A percentile compares a stretch with the other conserved stretches of the same genome.
phyloP scores from a whole-genome alignment of 2,797 vertebrate genomes.

The Danio choprae region DNA sequence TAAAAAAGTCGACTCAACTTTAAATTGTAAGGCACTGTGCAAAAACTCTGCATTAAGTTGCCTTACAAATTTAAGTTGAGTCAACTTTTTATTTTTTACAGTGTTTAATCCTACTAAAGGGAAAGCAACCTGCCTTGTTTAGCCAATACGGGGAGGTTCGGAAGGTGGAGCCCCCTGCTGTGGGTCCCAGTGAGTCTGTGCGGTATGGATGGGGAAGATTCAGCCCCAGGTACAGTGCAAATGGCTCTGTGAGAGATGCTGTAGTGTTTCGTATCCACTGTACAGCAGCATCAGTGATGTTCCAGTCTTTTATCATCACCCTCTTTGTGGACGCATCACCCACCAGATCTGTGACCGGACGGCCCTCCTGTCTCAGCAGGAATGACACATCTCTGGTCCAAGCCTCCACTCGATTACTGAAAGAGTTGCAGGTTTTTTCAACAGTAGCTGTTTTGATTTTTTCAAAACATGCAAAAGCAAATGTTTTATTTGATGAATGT shows the following conservation, averaged over 20 bases:
- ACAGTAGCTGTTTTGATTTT: background rate
- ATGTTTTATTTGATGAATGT: too few relatives aligned
- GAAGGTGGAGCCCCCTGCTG: slow-evolving; percentile 93
- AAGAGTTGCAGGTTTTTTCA: slow-evolving; percentile 13
- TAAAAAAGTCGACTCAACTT: too few relatives aligned
- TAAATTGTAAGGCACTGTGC: too few relatives aligned
- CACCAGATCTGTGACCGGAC: slow-evolving; percentile 84
- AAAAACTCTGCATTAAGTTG: too few relatives aligned
- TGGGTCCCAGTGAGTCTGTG: slow-evolving; percentile 87
- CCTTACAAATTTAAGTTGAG: too few relatives aligned
- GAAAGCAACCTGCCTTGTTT: slow-evolving; percentile 78
- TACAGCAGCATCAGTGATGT: slow-evolving; percentile 81
- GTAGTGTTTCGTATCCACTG: slow-evolving; percentile 85
- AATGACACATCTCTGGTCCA: slow-evolving; percentile 93
- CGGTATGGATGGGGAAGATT: slow-evolving; percentile 95
- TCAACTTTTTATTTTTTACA: too few relatives aligned
- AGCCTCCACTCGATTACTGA: slow-evolving; percentile 95
- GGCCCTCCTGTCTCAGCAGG: slow-evolving; percentile 90
- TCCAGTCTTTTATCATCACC: slow-evolving; percentile 89
- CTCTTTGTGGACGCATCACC: slow-evolving; percentile 79
- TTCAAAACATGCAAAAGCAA: background rate
- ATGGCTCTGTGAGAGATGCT: slow-evolving; percentile 77
- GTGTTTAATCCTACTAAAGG: too few relatives aligned
- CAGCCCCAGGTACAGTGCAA: slow-evolving; percentile 92
- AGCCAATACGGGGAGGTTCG: slow-evolving; percentile 94